These are phyloP conservation scores for Carcina quercana DNA, from an alignment of 2,888 invertebrate genomes.

Conservation along the genomic window DNA sequence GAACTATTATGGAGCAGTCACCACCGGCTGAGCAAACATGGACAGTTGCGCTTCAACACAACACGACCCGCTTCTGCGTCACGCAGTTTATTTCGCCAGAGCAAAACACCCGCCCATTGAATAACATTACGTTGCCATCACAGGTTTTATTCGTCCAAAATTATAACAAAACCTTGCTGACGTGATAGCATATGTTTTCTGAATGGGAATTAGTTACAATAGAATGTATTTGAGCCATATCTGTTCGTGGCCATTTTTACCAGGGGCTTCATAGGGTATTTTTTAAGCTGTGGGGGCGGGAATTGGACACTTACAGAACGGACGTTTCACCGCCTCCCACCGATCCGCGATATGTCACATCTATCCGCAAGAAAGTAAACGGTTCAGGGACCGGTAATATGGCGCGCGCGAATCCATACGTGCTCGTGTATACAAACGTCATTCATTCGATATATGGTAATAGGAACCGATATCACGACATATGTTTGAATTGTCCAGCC, in stretches of 20 bases:
- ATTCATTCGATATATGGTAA: too few relatives aligned
- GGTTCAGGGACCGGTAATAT: too few relatives aligned
- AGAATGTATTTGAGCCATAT: too few relatives aligned
- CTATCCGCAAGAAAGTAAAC: too few relatives aligned
- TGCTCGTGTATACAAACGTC: too few relatives aligned
- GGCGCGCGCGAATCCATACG: too few relatives aligned
- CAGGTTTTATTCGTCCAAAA: constrained; percentile 27
- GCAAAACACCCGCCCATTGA: constrained; percentile 27
- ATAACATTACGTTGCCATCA: constrained; percentile 32
- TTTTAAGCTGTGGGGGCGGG: neutral
- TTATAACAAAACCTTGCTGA: constrained; percentile 24
- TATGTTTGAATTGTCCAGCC: too few relatives aligned
- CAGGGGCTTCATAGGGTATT: constrained; percentile 2
- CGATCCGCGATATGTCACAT: too few relatives aligned
- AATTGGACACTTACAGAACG: too few relatives aligned
- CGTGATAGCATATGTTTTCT: constrained; percentile 25
- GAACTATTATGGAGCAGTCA: constrained; percentile 18
- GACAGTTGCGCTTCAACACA: constrained; percentile 34
- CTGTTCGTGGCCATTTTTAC: too few relatives aligned
- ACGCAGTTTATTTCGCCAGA: constrained; percentile 50
- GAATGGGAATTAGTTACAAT: constrained; percentile 28
- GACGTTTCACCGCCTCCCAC: too few relatives aligned
- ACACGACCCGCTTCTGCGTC: constrained; percentile 49
- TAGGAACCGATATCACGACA: too few relatives aligned
- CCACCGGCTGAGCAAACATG: constrained; percentile 45